phyloP scores from a whole-genome alignment of 2,888 invertebrate genomes.

The Scaptomyza polygonia region DNA sequence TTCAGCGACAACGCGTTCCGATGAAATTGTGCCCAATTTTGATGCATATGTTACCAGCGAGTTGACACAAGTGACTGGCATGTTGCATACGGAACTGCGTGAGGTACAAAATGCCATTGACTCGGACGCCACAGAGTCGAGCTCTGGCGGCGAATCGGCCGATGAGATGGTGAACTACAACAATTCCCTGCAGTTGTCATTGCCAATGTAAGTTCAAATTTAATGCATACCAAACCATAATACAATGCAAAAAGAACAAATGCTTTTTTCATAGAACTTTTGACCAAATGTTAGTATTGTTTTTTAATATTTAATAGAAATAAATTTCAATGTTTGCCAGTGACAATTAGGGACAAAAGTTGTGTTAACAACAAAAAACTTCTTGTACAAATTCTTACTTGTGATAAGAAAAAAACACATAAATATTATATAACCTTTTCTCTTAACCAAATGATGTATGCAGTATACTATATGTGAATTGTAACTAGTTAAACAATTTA shows the following conservation, averaged over 20 bases:
- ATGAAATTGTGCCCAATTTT: conserved; percentile 83
- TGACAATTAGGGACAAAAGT: not conserved
- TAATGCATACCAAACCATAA: not conserved
- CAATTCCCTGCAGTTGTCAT: conserved; percentile 90
- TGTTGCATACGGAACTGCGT: conserved; percentile 89
- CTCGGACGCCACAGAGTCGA: conserved; percentile 96
- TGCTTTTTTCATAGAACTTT: not conserved
- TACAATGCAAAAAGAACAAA: not conserved
- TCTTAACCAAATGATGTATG: no score
- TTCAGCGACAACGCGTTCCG: conserved; percentile 48
- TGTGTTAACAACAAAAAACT: not conserved
- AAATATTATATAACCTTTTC: no score
- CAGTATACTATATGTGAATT: no score
- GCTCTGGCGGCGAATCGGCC: conserved; percentile 97
- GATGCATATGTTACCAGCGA: conserved; percentile 85
- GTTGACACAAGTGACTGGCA: conserved; percentile 89
- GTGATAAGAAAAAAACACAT: no score
- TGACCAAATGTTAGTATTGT: not conserved
- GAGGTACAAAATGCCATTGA: conserved; percentile 91
- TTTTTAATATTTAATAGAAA: not conserved
- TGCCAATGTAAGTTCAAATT: conserved; percentile 89
- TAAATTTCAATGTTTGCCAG: not conserved
- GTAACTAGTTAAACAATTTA: no score
- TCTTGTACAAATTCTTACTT: no score
- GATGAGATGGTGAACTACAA: conserved; percentile 93